Conservation (phyloP, 2,113 vertebrate genomes). For the Tupaia chinensis region DNA sequence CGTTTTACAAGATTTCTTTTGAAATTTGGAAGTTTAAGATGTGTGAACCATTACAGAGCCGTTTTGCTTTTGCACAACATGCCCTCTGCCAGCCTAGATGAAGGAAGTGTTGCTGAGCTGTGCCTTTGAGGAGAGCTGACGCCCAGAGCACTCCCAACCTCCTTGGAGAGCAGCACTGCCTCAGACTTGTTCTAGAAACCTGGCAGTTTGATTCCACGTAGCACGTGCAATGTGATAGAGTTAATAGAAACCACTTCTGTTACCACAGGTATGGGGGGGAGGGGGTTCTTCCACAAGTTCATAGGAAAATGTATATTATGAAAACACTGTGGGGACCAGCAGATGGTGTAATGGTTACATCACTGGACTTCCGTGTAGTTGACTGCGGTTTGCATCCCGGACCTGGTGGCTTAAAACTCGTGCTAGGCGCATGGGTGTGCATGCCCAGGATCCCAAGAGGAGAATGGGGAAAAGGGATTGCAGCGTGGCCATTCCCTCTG, state of each 20-base stretch:
- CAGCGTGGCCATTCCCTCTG: too few relatives aligned
- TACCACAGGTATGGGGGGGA: neutral
- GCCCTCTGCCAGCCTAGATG: neutral
- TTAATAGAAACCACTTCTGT: neutral
- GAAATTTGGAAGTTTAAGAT: neutral
- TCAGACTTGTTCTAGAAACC: neutral
- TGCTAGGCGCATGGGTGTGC: too few relatives aligned
- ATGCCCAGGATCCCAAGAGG: too few relatives aligned
- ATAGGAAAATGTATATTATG: too few relatives aligned
- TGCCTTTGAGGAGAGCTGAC: neutral
- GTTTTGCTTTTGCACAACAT: neutral
- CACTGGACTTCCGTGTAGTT: too few relatives aligned
- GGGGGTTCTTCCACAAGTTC: too few relatives aligned
- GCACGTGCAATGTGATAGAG: neutral
- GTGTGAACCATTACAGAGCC: neutral
- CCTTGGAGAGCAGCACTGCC: neutral
- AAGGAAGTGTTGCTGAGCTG: neutral
- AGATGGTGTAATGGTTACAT: too few relatives aligned
- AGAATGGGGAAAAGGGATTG: too few relatives aligned
- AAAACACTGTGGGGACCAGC: too few relatives aligned
- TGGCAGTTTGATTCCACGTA: neutral
- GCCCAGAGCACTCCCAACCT: neutral
- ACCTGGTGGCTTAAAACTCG: too few relatives aligned
- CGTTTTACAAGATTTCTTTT: constrained; percentile 11
- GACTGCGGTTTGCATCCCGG: too few relatives aligned